These are phyloP conservation scores for Apogon talboti DNA, from an alignment of 2,797 vertebrate genomes.

Conservation along the genomic window DNA sequence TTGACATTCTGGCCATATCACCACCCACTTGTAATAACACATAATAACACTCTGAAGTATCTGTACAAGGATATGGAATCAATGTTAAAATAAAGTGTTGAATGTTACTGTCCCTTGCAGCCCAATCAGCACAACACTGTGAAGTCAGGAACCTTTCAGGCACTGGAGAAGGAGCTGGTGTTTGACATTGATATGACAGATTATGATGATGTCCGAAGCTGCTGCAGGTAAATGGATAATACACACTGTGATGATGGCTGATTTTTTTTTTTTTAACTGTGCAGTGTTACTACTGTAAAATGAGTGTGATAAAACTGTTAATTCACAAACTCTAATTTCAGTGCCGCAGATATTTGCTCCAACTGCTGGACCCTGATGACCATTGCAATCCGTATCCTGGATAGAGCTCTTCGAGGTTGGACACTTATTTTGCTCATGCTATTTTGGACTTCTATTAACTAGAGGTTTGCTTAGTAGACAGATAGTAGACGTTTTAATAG, in stretches of 20 bases:
- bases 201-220: constrained; percentile 94
- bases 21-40: no score
- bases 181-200: constrained; percentile 99
- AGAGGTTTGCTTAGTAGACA: not conserved
- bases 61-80: no score
- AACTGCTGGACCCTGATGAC: constrained; percentile 98
- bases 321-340: constrained; percentile 61
- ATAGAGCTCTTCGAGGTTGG: constrained; percentile 89
- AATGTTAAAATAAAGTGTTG: no score
- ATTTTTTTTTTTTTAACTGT: no score
- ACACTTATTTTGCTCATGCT: not conserved
- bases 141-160: constrained; percentile 94
- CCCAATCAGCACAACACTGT: constrained; percentile 94
- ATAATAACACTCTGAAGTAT: no score
- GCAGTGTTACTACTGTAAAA: no score
- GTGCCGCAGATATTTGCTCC: constrained; percentile 93
- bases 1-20: no score
- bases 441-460: not conserved
- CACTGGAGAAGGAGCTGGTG: constrained; percentile 95
- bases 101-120: constrained; percentile 72
- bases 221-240: constrained; percentile 88
- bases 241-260: not conserved
- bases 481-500: not conserved
- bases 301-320: no score
- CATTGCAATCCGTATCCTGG: constrained; percentile 90